Base-by-base conservation (phyloP, 2,113 vertebrate genomes). In the Scomber japonicus region DNA sequence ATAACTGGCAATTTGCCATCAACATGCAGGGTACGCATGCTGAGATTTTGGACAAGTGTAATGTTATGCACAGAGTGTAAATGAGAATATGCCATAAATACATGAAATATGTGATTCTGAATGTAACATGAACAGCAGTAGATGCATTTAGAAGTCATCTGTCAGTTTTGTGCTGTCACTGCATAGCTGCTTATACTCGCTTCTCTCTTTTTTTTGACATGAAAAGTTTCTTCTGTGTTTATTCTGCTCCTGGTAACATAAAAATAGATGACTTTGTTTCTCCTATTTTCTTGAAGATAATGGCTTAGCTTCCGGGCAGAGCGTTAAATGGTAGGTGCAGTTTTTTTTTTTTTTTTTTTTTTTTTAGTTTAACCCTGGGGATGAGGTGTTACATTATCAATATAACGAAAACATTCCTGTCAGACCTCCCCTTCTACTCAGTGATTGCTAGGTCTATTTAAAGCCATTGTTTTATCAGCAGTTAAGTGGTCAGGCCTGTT, bases 201-300 rank as follows among this genome's bases (percentile, higher is more conserved):
- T 24, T 75, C 30, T 53, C 17, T 55, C 11, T 60, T 56, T 66
- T 21, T 56, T 31, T 40, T 21, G 15, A 40, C 62, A 56, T 64
- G 30, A 71, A 63, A 60, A 51, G 40, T 86, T 78, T 57, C 35
- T 83, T 62, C 48, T 56, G 44, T 74, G 45, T 50, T 80, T 62
- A 49, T 68, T 67, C 55, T 69, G 35, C 66, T 77, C 27, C 4
- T 11, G 21, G 69, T 46, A 65, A 50, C 19, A 11, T 65, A 54
- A 68, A 79, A 89, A 76, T 77, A 83, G 67, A 78, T 24, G 4
- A 8, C 74, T 73, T 79, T 77, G 64, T 66, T 69, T 70, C 30
- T 65, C 21, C 50, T 46, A 55, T 87, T 82, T 71, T 60, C 45
- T 62, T 11, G 1, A 75, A 75, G 77, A 53, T 70, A 71, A 78